phyloP scores from a whole-genome alignment of 2,888 invertebrate species.

The Cataglyphis cursor region DNA sequence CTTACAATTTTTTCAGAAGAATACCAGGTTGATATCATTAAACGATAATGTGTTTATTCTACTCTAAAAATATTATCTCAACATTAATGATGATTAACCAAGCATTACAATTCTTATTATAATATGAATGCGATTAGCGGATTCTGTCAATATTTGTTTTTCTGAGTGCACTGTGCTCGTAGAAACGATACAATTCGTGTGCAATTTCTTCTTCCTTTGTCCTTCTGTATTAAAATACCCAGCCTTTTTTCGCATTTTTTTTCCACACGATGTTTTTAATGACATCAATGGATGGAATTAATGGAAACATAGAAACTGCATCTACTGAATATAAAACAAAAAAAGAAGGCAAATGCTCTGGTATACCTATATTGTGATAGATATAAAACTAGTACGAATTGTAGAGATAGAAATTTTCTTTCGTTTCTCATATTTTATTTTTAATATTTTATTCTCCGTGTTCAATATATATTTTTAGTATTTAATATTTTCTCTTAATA shows the following conservation, averaged over 20 bases:
- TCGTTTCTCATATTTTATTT: background rate
- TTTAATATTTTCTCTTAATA: slow-evolving; percentile 1
- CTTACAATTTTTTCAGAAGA: no score
- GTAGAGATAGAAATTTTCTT: background rate
- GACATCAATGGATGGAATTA: slow-evolving; percentile 1
- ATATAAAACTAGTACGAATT: background rate
- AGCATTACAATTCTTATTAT: background rate
- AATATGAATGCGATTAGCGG: background rate
- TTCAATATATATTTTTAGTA: background rate
- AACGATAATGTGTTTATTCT: background rate
- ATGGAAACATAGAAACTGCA: slow-evolving; percentile 12
- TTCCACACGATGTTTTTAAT: background rate
- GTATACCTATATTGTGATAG: background rate
- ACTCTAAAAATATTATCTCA: background rate
- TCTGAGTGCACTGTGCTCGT: background rate
- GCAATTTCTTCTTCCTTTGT: background rate
- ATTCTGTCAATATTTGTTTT: background rate
- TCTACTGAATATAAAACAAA: background rate
- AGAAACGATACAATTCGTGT: background rate
- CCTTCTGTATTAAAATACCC: background rate
- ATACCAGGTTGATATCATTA: background rate
- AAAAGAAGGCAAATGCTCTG: background rate
- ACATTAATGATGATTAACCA: background rate
- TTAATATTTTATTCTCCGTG: background rate
- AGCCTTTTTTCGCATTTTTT: background rate